Percentiles rank a stretch among this genome's conserved stretches.
phyloP scores from a whole-genome alignment of 2,888 invertebrate genomes.

The Hyposoter dolosus region DNA sequence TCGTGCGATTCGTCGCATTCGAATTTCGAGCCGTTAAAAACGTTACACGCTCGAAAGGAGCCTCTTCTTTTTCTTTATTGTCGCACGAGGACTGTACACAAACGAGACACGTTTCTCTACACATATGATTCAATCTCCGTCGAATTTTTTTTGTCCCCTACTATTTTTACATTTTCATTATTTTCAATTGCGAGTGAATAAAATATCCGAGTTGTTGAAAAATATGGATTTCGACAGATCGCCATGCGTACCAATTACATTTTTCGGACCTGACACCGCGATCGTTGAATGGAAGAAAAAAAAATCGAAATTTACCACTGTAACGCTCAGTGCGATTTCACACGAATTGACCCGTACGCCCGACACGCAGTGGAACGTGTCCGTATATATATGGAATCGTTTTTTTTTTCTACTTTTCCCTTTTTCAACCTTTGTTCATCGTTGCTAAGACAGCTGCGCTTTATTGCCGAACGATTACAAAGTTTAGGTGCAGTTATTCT shows the following conservation, averaged over 20 bases:
- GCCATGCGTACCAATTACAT: background rate
- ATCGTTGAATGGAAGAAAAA: background rate
- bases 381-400: constrained; percentile 14
- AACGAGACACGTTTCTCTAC: background rate
- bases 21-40: constrained; percentile 66
- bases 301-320: background rate
- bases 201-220: no score
- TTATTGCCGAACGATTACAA: background rate
- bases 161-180: background rate
- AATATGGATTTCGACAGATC: background rate
- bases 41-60: constrained; percentile 40
- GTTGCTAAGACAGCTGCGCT: constrained; percentile 46
- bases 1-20: constrained; percentile 64
- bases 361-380: constrained; percentile 4
- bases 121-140: constrained; percentile 7
- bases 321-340: background rate
- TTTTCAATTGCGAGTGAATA: no score
- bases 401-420: constrained; percentile 10
- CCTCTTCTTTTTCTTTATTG: constrained; percentile 35
- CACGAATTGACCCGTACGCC: constrained; percentile 1
- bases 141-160: background rate
- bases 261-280: background rate
- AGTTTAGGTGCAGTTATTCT: constrained; percentile 12
- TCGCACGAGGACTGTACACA: constrained; percentile 19
- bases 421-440: constrained; percentile 36